Evolutionary conservation across 2,888 invertebrate species (phyloP), one percentile per base, ranked within the genome.

Genomic region (Hyalella azteca): DNA sequence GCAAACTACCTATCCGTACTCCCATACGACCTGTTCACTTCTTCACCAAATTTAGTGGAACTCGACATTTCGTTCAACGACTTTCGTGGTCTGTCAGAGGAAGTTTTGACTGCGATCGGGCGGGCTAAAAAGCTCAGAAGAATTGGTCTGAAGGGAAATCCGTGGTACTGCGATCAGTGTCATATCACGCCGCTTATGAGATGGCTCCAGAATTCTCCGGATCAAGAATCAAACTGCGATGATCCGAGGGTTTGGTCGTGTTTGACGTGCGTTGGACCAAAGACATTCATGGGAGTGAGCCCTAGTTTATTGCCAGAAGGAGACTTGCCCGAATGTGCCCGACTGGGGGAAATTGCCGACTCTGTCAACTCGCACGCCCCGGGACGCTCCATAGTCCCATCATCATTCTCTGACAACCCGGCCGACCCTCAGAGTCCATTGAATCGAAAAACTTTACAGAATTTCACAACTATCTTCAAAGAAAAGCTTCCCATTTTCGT

Each of bases 111-210:
- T 29, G 80, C 79, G 29, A 77, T 82, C 50, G 78, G 83, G 39
- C 82, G 81, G 49, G 85, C 77, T 59, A 85, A 79, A 29, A 45
- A 78, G 9, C 81, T 85, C 78, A 78, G 75, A n/a, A 78, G 78
- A 40, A 78, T 85, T 26, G 80, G 83, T 9, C 81, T 87, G 66
- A 83, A 87, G 29, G 85, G 84, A 11, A 86, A 86, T 82, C 86
- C 86, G 11, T 87, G 86, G 86, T 85, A 85, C 26, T 87, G 87
- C 78, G 86, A 86, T 73, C 81, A 81, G 78, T 87, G 87, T 79
- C 85, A 85, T 83, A 85, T 86, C 75, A 83, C 85, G 9, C 85
- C 86, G 13, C 80, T 86, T 45, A 73, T 86, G 29, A 79, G 80
- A 13, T 86, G 86, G 86, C 81, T 86, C 4, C 84, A 85, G 40